Evolutionary conservation across 2,888 invertebrate genomes (phyloP), one percentile per base, ranked within the genome.

Genomic region (Lymantria monacha): DNA sequence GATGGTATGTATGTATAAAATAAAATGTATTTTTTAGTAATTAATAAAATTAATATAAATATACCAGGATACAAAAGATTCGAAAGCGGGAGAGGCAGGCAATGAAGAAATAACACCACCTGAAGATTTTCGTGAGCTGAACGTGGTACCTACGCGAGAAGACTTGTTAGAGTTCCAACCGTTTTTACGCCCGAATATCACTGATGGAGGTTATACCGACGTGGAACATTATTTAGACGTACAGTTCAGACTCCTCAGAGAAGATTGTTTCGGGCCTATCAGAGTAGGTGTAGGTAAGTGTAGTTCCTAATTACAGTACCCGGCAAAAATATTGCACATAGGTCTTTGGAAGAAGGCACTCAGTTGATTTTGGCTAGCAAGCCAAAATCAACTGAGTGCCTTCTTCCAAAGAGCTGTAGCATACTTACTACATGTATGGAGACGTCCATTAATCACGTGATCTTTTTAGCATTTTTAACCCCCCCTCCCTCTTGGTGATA

Each of bases 231-330:
- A 97, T 74, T 85, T 97, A 31, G 95, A 96, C 67, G 93, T 95
- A 0, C 96, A 97, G 67, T 96, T 96, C 72, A 87, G 95, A 9
- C 85, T 97, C 22, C 80, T 97, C 46, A 90, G 96, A 11, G 96
- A 97, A 81, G 97, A 97, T 82, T 96, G 96, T 76, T 92, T 95
- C 43, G 89, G 92, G 8, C 96, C 97, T 0, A 76, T 97, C 30
- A 89, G 95, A 12, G 91, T 93, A 49, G 95, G 95, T 14, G 85
- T 96, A 51, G 47, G 89, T 88, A 66, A 76, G 83, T 74, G 36
- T 30, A 22, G 22, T 22, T 2, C 3, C 22, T 22, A 22, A 22
- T 22, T 33, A 7, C 40, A 22, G n/a, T n/a, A n/a, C n/a, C n/a
- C n/a, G n/a, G n/a, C n/a, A n/a, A n/a, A n/a, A n/a, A n/a, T n/a